Evolutionary conservation across 1,140 invertebrate species (phyloP).

Genomic region (Diorhabda carinulata): DNA sequence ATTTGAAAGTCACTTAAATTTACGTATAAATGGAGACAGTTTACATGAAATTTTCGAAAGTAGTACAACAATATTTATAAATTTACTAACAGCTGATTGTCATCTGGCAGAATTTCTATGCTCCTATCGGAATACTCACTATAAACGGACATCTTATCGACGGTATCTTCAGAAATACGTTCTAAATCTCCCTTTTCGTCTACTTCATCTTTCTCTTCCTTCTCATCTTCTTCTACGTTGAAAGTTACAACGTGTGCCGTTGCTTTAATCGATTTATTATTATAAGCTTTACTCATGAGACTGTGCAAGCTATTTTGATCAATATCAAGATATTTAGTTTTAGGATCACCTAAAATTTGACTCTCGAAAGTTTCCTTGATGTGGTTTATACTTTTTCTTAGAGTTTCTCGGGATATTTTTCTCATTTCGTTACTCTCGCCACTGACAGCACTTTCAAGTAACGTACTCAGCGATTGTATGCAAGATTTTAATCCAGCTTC

Average conservation of each 20-base stretch:
- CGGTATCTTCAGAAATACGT: too few relatives aligned
- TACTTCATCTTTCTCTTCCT: not conserved
- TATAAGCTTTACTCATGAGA: constrained; percentile 13
- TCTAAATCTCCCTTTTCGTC: not conserved
- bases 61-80: too few relatives aligned
- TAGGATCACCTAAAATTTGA: constrained; percentile 13
- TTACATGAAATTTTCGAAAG: too few relatives aligned
- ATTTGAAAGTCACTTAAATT: too few relatives aligned
- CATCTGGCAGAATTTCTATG: too few relatives aligned
- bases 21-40: too few relatives aligned
- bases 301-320: constrained; percentile 24
- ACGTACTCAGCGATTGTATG: constrained; percentile 29
- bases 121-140: too few relatives aligned
- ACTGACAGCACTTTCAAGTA: constrained; percentile 30
- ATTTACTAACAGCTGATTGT: too few relatives aligned
- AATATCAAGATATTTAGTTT: constrained; percentile 18
- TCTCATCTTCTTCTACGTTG: not conserved
- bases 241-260: constrained; percentile 3
- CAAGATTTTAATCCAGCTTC: constrained; percentile 30
- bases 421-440: constrained; percentile 13
- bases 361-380: constrained; percentile 27
- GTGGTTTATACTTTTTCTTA: constrained; percentile 25
- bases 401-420: constrained; percentile 23
- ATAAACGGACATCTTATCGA: too few relatives aligned
- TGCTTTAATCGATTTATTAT: constrained; percentile 2